Conservation (phyloP, 2,113 vertebrate species). For the Cariama cristata region DNA sequence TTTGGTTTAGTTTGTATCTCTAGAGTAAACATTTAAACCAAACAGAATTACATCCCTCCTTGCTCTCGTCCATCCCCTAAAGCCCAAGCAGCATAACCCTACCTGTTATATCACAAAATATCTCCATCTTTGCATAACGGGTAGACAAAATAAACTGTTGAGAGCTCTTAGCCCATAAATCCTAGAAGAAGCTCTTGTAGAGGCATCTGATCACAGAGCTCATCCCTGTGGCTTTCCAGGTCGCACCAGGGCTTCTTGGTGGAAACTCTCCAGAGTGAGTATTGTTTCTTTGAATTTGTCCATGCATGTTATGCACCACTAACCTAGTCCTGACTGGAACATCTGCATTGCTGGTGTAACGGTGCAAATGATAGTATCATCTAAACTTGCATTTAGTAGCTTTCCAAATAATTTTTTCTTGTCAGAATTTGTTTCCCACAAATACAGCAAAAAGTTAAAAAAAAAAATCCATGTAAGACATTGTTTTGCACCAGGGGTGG, state of each 20-base stretch:
- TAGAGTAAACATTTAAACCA: neutral
- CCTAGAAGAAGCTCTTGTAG: neutral
- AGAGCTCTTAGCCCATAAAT: neutral
- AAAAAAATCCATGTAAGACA: neutral
- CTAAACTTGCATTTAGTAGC: neutral
- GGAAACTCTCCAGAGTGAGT: neutral
- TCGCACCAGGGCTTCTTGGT: neutral
- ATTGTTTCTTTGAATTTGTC: neutral
- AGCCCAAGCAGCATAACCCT: neutral
- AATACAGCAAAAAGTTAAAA: neutral
- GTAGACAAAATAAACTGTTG: neutral
- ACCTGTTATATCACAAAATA: neutral
- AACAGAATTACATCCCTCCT: neutral
- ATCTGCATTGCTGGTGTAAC: neutral
- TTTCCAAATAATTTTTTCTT: neutral
- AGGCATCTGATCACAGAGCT: neutral
- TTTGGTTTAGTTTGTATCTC: neutral
- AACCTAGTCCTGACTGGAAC: neutral
- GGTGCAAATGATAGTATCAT: neutral
- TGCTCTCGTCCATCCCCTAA: neutral
- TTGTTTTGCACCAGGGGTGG: neutral
- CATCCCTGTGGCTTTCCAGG: neutral
- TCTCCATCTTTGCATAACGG: neutral
- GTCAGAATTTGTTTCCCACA: neutral
- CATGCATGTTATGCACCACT: neutral